phyloP scores from a whole-genome alignment of 2,797 vertebrate genomes.

The Chlorospingus flavigularis region DNA sequence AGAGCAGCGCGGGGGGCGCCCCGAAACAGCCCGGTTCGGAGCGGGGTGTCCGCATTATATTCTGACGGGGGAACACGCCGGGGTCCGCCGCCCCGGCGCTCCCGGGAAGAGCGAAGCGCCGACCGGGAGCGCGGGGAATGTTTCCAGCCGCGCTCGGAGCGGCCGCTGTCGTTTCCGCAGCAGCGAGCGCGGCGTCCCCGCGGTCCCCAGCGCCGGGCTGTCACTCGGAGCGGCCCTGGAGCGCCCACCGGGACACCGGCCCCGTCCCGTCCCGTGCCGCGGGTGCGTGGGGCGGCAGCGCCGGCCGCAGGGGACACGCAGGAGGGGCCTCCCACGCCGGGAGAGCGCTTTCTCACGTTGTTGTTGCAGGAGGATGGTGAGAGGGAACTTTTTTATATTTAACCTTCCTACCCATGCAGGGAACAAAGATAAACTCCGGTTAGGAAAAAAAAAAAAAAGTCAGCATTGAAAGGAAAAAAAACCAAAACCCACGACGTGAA shows the following conservation, averaged over 20 bases:
- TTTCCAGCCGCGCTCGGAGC: neutral
- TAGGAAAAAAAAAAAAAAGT: rapidly evolving
- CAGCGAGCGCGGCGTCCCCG: neutral
- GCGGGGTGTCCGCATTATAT: neutral
- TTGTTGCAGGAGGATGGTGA: neutral
- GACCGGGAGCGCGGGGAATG: neutral
- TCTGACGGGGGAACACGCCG: neutral
- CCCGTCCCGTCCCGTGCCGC: neutral
- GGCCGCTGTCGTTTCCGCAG: neutral
- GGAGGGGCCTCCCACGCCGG: neutral
- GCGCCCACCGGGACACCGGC: neutral
- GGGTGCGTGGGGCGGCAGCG: neutral
- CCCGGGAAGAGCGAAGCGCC: neutral
- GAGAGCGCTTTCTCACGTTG: neutral
- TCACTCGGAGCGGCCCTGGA: neutral
- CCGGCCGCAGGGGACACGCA: neutral
- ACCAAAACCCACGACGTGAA: neutral
- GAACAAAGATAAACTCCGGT: neutral
- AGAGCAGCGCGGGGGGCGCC: neutral
- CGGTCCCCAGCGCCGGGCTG: neutral
- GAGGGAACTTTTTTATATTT: neutral
- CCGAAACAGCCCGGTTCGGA: neutral
- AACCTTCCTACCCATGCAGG: neutral
- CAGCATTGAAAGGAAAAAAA: neutral
- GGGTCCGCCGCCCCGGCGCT: neutral